A percentile compares a stretch with the other conserved stretches of the same genome.
Conservation (phyloP, 1,140 invertebrate species). For the Bombus pascuorum region DNA sequence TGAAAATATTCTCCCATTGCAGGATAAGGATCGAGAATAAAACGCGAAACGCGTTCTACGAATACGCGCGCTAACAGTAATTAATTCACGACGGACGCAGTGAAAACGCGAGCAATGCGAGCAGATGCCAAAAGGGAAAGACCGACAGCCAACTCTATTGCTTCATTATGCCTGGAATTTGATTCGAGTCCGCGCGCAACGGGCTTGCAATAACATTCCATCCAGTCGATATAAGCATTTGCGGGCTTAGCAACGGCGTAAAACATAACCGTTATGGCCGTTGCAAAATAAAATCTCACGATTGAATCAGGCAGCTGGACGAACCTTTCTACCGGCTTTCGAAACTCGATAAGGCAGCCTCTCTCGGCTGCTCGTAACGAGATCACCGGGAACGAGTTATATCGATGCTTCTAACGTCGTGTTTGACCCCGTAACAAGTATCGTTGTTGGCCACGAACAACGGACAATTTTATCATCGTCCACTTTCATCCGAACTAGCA, state of each 20-base stretch:
- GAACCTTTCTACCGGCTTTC: conserved; percentile 17
- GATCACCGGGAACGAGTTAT: too few species aligned
- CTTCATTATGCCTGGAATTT: conserved; percentile 70
- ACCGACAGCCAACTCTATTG: conserved; percentile 29
- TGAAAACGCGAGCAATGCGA: conserved; percentile 55
- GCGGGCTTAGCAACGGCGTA: not conserved
- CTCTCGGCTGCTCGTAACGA: conserved; percentile 18
- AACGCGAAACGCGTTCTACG: not conserved
- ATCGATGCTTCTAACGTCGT: not conserved
- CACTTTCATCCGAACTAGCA: not conserved
- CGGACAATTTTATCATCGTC: not conserved
- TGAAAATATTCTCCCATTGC: not conserved
- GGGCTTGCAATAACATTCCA: conserved; percentile 66
- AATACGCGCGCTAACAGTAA: not conserved
- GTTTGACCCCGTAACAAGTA: conserved; percentile 19
- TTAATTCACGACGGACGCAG: not conserved
- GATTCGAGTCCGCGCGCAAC: conserved; percentile 51
- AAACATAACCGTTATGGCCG: not conserved
- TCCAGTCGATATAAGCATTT: conserved; percentile 2
- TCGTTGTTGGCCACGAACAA: not conserved
- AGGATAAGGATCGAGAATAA: not conserved
- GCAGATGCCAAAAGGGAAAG: conserved; percentile 41
- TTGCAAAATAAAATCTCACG: conserved; percentile 31
- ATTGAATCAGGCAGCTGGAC: not conserved
- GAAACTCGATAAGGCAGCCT: conserved; percentile 11